Evolutionary conservation across 2,113 vertebrate genomes (phyloP).

Genomic region (Coptodon rendalli): DNA sequence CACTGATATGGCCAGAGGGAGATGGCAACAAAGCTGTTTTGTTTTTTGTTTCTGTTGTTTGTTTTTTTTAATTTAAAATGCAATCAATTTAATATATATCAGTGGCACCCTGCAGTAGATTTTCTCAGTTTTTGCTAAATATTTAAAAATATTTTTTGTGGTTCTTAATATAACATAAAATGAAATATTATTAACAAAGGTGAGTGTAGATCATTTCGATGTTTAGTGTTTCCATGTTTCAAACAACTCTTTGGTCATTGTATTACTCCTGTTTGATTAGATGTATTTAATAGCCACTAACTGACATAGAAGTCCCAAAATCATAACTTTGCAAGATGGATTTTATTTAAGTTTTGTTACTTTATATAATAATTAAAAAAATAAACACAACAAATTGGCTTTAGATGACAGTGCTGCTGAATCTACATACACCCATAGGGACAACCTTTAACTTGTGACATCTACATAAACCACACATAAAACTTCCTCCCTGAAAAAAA

Average conservation of each 20-base stretch:
- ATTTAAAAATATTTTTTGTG: background rate
- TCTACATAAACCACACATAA: background rate
- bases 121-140: background rate
- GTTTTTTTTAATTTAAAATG: background rate
- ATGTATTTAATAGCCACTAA: background rate
- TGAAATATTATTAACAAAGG: background rate
- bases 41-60: background rate
- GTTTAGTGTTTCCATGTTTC: background rate
- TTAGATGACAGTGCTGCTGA: background rate
- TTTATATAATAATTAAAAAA: background rate
- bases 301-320: background rate
- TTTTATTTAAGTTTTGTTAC: background rate
- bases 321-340: rapidly evolving
- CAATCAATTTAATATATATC: background rate
- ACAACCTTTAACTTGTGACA: background rate
- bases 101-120: background rate
- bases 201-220: background rate
- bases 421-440: background rate
- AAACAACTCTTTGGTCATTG: background rate
- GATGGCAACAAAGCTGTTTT: background rate
- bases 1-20: background rate
- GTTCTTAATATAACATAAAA: background rate
- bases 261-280: background rate
- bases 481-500: background rate
- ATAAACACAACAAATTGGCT: background rate